A percentile compares a stretch with the other conserved stretches of the same genome.
Evolutionary conservation across 2,113 vertebrate species (phyloP).

Genomic region (Boulengeromyrus knoepffleri): DNA sequence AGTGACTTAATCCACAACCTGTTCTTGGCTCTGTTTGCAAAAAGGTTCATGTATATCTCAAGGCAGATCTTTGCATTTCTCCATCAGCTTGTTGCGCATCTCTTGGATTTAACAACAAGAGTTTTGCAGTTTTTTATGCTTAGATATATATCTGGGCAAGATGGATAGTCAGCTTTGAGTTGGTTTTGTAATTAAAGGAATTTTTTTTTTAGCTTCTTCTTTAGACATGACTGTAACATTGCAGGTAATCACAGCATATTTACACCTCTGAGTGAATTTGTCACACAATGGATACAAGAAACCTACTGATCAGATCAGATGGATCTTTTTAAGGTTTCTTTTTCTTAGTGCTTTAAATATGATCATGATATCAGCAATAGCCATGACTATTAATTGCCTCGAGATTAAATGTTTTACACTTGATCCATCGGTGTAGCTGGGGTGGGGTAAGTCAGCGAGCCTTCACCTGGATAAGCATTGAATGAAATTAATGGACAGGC

Average conservation of each 20-base stretch:
- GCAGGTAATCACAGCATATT: neutral
- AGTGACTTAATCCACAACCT: neutral
- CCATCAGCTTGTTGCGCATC: neutral
- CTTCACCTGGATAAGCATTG: neutral
- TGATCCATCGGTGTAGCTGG: neutral
- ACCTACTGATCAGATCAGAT: neutral
- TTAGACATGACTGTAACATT: neutral
- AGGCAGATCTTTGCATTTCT: neutral
- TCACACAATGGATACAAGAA: neutral
- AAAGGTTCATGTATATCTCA: neutral
- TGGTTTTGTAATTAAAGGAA: neutral
- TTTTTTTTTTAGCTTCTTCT: neutral
- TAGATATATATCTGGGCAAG: neutral
- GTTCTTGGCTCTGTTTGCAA: neutral
- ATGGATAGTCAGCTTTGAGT: neutral
- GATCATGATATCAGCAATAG: neutral
- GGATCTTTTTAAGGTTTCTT: neutral
- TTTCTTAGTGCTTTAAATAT: neutral
- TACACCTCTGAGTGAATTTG: neutral
- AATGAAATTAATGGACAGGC: neutral
- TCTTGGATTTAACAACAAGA: neutral
- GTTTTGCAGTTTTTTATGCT: neutral
- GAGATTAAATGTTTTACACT: neutral
- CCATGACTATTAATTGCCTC: neutral
- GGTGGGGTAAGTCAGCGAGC: neutral